Base-by-base conservation (phyloP, 2,113 vertebrate species). In the Takifugu flavidus region DNA sequence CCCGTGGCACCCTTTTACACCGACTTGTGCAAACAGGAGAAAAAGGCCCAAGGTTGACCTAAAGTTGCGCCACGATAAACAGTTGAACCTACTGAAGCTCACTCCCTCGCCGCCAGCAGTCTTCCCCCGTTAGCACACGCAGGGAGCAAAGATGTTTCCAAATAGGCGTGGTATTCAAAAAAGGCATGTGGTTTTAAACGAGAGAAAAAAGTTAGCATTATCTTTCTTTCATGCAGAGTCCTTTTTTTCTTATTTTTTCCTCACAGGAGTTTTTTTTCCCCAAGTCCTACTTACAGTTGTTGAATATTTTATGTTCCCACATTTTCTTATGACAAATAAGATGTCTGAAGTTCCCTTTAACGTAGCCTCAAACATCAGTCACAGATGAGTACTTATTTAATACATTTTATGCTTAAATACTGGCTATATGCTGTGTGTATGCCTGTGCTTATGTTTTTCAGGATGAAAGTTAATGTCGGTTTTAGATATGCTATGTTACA, bases 221-320 rank as follows among this genome's bases (percentile, higher is more conserved):
- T 87, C 73, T 82, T 87, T 79, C 77, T 72, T 74, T 82, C 89
- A 91, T 91, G 90, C 90, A 89, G 74, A 72, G 70, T 83, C 61
- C 72, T 58, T 82, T 76, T 82, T 79, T 61, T 15, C 14, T 77
- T 62, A 13, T 15, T 69, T 74, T 77, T 73, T 78, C 65, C 45
- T 74, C 78, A 75, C 77, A 86, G 72, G 81, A 71, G 82, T 13
- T 83, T 80, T 81, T 83, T 60, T 89, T 82, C 84, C 75, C 81
- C 66, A 72, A 86, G 70, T 83, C 73, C 69, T 89, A 90, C 86
- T 70, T 88, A 87, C 81, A 85, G 59, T 58, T 74, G 84, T 62
- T 56, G 76, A 84, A 78, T 76, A 82, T 74, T 56, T 72, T 65
- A 74, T 59, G 72, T 74, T 75, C 78, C 53, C 53, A 63, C 60